Conservation (phyloP, 2,888 invertebrate species). For the Mamestra brassicae region DNA sequence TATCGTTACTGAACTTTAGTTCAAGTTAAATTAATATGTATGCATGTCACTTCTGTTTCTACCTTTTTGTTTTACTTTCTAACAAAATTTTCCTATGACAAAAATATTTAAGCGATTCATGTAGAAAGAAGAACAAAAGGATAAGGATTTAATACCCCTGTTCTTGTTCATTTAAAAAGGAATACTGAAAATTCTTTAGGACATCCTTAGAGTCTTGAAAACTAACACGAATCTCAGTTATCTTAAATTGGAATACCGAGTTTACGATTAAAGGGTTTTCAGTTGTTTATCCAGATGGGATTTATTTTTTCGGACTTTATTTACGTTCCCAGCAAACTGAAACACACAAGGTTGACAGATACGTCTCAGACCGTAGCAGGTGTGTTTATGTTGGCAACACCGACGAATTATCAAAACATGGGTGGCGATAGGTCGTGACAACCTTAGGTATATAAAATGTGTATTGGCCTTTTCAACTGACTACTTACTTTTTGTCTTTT, state of each 20-base stretch:
- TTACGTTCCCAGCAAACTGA: constrained; percentile 29
- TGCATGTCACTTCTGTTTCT: too few relatives aligned
- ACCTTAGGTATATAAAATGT: background rate
- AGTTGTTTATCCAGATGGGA: constrained; percentile 4
- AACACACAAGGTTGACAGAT: constrained; percentile 22
- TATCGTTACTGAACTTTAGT: too few relatives aligned
- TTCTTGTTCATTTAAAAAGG: constrained; percentile 1
- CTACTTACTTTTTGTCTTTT: background rate
- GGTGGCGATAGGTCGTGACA: constrained; percentile 15
- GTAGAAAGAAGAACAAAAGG: background rate
- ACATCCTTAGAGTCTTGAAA: background rate
- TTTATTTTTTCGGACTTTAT: constrained; percentile 27
- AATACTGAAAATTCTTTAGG: constrained; percentile 15
- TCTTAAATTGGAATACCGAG: constrained; percentile 35
- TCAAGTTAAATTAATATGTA: too few relatives aligned
- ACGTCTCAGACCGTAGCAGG: constrained; percentile 15
- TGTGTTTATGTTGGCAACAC: constrained; percentile 33
- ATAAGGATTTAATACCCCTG: background rate
- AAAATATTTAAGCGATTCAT: background rate
- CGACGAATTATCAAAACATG: constrained; percentile 31
- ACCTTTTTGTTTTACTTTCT: too few relatives aligned
- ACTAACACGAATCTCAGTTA: constrained; percentile 12
- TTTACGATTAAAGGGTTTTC: constrained; percentile 13
- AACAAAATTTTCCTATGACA: too few relatives aligned
- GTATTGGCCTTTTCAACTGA: background rate